Evolutionary conservation across 2,888 invertebrate genomes (phyloP), one percentile per base, ranked within the genome.

Genomic region (Myathropa florea): DNA sequence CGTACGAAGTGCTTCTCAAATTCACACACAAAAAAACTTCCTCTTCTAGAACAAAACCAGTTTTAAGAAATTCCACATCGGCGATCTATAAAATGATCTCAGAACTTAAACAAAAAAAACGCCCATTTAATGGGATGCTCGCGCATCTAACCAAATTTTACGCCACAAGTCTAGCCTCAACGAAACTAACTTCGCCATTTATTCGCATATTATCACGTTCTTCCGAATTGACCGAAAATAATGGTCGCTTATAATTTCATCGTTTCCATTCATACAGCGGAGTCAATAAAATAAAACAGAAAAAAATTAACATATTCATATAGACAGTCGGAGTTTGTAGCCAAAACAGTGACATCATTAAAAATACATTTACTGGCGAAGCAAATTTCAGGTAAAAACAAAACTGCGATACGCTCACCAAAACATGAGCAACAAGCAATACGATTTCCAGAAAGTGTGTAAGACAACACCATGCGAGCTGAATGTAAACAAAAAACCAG

Each of bases 291-390:
- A 12, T 23, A 26, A 71, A 39, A 9, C 36, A 23, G 10, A 23
- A 28, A 30, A 30, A n/a, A 46, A 46, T 46, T 46, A 7, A 18
- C 46, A 46, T 46, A 0, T 46, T 7, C 18, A 18, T 18, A 46
- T 7, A 46, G 46, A 18, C 46, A 46, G 18, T 12, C 57, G 24
- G 24, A 23, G 3, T 24, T 57, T 57, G 24, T 3, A 12, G 57
- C 9, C 28, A 39, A 77, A 63, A 4, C 71, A 61, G 70, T 84
- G 84, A 84, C 84, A 84, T 84, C 80, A 84, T 76, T 61, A 28
- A 21, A 14, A 64, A 73, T 59, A 7, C 53, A 71, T 71, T 57
- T 61, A 26, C 28, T 6, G 26, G n/a, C 55, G 21, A 36, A n/a
- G n/a, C n/a, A n/a, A n/a, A n/a, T n/a, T n/a, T n/a, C n/a, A n/a